These are phyloP conservation scores for Ooceraea biroi DNA, from an alignment of 1,140 invertebrate genomes.

Conservation along the genomic window DNA sequence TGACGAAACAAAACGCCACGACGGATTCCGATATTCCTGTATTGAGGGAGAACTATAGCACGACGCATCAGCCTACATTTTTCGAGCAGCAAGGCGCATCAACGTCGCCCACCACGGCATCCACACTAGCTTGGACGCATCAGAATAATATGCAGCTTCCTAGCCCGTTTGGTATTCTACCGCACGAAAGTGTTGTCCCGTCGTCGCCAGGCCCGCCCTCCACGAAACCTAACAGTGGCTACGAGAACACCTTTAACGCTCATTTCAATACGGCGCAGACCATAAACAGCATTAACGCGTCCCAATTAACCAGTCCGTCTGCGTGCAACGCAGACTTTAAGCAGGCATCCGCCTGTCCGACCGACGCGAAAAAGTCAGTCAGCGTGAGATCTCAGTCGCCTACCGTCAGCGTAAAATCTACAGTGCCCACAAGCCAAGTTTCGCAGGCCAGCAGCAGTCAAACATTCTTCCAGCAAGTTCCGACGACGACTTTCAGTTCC, in stretches of 20 bases:
- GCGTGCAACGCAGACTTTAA: conserved; percentile 85
- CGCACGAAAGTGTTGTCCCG: conserved; percentile 91
- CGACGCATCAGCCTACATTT: conserved; percentile 87
- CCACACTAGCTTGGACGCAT: conserved; percentile 87
- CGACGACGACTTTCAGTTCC: conserved; percentile 85
- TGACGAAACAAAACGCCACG: conserved; percentile 86
- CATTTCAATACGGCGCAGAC: conserved; percentile 89
- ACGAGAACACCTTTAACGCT: conserved; percentile 89
- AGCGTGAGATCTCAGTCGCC: conserved; percentile 87
- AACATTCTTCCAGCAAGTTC: conserved; percentile 89
- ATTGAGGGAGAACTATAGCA: conserved; percentile 87
- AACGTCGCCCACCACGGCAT: conserved; percentile 86
- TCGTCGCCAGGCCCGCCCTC: conserved; percentile 88
- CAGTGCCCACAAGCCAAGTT: conserved; percentile 80
- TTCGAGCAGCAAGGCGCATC: conserved; percentile 88
- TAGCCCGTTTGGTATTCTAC: conserved; percentile 92
- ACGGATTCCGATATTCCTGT: conserved; percentile 87
- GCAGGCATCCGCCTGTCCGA: conserved; percentile 69
- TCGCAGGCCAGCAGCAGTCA: conserved; percentile 79
- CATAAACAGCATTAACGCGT: conserved; percentile 88
- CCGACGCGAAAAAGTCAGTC: conserved; percentile 78
- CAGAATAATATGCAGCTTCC: conserved; percentile 89
- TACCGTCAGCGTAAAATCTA: conserved; percentile 86
- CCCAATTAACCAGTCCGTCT: conserved; percentile 86
- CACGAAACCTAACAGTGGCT: conserved; percentile 86